phyloP scores from a whole-genome alignment of 2,797 vertebrate genomes.

The Syngnathus rostellatus region DNA sequence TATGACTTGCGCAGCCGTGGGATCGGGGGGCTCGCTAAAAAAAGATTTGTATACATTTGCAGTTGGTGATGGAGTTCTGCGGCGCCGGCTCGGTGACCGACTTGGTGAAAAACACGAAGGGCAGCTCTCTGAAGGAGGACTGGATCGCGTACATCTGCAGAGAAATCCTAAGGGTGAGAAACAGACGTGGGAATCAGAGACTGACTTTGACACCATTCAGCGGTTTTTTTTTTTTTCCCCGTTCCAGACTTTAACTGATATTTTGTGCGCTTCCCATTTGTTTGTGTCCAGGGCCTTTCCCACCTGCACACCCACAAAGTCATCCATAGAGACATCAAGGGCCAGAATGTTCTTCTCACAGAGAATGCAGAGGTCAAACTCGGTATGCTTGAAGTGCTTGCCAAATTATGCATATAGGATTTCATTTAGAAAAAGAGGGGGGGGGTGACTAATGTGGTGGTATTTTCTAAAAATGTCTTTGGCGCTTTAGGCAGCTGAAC shows the following conservation, averaged over 20 bases:
- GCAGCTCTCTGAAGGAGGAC: slow-evolving; percentile 87
- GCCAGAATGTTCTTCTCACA: slow-evolving; percentile 88
- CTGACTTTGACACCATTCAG: background rate
- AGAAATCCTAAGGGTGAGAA: slow-evolving; percentile 82
- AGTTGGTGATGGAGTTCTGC: slow-evolving; percentile 96
- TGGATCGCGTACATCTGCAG: slow-evolving; percentile 92
- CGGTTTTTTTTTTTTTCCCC: too few relatives aligned
- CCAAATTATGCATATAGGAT: background rate
- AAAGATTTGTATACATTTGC: slow-evolving; percentile 25
- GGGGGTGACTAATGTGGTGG: background rate
- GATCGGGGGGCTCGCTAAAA: slow-evolving; percentile 9
- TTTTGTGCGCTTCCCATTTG: background rate
- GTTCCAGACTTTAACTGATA: background rate
- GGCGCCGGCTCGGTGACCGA: slow-evolving; percentile 89
- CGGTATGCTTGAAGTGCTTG: slow-evolving; percentile 60
- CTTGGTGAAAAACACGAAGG: slow-evolving; percentile 90
- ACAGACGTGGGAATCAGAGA: background rate
- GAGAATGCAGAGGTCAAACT: slow-evolving; percentile 94
- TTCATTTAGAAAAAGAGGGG: background rate
- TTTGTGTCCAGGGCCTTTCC: slow-evolving; percentile 76
- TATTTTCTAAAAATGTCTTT: background rate
- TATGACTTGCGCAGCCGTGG: background rate
- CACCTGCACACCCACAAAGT: slow-evolving; percentile 91
- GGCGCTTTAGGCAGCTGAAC: background rate
- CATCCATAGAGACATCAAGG: slow-evolving; percentile 93